Evolutionary conservation across 2,113 vertebrate genomes (phyloP), one percentile per base, ranked within the genome.

Genomic region (Alethe diademata): DNA sequence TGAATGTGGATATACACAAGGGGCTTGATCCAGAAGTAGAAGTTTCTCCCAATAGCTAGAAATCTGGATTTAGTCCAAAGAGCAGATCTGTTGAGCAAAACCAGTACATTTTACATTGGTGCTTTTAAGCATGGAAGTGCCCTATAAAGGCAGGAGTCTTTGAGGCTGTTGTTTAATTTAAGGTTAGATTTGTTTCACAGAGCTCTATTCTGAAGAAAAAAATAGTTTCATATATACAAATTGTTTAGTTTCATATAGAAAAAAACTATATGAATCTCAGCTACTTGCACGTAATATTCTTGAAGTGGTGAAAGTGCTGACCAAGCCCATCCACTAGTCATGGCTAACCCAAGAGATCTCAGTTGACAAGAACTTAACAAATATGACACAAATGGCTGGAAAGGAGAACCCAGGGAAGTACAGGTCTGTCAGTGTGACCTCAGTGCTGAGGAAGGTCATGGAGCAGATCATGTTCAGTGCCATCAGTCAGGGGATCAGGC

Each of bases 1-100:
- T 90, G 87, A 90, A 95, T 84, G 71, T 90, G 87, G 82, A 86
- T 95, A 74, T 80, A 87, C 85, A 78, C 92, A 80, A 51, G 78
- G 56, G 88, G 47, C 74, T 51, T 22, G 29, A 95, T 96, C 85
- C 90, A 94, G 88, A 88, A 96, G 81, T 90, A 78, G 57, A 75
- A 91, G 50, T 69, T 88, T 82, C 50, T 95, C 81, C 86, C 74
- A 73, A 36, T 79, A 95, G 70, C 81, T 82, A 78, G 54, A 80
- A 94, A 73, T 51, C 66, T 94, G 78, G 87, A 91, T 73, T 82
- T 69, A 82, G 50, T 92, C 74, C 81, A 95, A 87, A 88, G 35
- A 82, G 35, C 11, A 69, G 58, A 86, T 82, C 84, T 76, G 26
- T 58, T 54, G 38, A 76, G 76, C 38, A 79, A 89, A 89, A 61